phyloP scores from a whole-genome alignment of 2,797 vertebrate genomes.

The Eurystomus glaucurus region DNA sequence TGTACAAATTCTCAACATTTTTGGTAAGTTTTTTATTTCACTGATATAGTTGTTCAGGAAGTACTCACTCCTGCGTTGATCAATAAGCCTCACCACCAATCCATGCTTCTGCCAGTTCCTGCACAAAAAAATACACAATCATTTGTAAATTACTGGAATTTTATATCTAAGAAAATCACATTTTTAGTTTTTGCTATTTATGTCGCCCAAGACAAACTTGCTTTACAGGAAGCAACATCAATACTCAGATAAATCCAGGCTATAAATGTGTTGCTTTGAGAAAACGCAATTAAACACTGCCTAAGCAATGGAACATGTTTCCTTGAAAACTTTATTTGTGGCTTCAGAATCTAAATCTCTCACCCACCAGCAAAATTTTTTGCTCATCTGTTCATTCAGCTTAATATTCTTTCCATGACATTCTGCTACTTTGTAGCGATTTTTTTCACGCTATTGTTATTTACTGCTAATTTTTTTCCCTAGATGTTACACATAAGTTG shows the following conservation, averaged over 20 bases:
- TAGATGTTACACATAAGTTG: not conserved
- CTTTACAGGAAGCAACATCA: slow-evolving; percentile 11
- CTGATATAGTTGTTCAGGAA: not conserved
- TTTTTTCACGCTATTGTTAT: not conserved
- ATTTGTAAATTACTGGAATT: not conserved
- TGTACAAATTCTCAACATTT: not conserved
- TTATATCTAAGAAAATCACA: not conserved
- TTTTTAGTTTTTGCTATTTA: not conserved
- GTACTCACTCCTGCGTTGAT: not conserved
- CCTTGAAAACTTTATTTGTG: slow-evolving; percentile 4
- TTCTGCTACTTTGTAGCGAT: not conserved
- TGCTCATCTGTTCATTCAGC: not conserved
- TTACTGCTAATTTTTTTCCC: not conserved
- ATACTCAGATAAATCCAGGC: not conserved
- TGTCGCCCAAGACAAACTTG: not conserved
- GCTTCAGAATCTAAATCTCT: not conserved
- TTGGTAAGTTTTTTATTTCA: not conserved
- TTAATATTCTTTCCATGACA: not conserved
- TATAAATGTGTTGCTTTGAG: not conserved
- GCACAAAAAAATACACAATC: not conserved
- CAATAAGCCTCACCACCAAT: not conserved
- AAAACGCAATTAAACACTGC: slow-evolving; percentile 9
- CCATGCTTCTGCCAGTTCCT: not conserved
- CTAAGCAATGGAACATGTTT: not conserved
- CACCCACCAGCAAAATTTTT: not conserved